These are phyloP conservation scores for Ploceus nigricollis DNA, from an alignment of 2,113 vertebrate species.

Conservation along the genomic window DNA sequence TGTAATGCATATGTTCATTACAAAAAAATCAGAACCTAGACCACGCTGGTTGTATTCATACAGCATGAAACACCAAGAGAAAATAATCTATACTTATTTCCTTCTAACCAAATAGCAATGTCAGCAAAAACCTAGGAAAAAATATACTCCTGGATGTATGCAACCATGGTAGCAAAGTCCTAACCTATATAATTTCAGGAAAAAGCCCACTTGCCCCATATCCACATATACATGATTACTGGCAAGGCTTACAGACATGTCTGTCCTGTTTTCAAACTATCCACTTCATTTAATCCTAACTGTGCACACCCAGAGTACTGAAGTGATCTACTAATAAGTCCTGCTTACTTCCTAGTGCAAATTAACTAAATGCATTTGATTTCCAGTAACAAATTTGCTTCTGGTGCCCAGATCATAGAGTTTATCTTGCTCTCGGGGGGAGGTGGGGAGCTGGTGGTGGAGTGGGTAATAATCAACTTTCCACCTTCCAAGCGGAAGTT, in stretches of 20 bases:
- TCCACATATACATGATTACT: background rate
- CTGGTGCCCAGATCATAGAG: background rate
- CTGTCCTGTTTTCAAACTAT: background rate
- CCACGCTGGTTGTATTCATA: background rate
- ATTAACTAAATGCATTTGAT: background rate
- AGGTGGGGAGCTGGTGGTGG: background rate
- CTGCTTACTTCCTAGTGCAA: background rate
- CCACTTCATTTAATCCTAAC: background rate
- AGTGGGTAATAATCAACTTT: background rate
- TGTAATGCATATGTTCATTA: background rate
- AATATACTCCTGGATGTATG: background rate
- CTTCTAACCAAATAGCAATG: background rate
- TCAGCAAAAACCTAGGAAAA: background rate
- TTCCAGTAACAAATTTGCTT: background rate
- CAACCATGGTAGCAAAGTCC: background rate
- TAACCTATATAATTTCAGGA: background rate
- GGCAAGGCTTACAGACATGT: background rate
- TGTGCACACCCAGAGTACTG: background rate
- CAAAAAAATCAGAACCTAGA: background rate
- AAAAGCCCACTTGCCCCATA: background rate
- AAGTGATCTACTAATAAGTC: background rate
- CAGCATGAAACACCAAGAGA: background rate
- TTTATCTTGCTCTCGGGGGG: fast-evolving
- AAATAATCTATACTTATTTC: background rate
- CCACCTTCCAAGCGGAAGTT: background rate